Percentiles rank a stretch among this genome's conserved stretches.
These are phyloP conservation scores for Melitaea cinxia DNA, from an alignment of 1,140 invertebrate genomes.

Conservation along the genomic window DNA sequence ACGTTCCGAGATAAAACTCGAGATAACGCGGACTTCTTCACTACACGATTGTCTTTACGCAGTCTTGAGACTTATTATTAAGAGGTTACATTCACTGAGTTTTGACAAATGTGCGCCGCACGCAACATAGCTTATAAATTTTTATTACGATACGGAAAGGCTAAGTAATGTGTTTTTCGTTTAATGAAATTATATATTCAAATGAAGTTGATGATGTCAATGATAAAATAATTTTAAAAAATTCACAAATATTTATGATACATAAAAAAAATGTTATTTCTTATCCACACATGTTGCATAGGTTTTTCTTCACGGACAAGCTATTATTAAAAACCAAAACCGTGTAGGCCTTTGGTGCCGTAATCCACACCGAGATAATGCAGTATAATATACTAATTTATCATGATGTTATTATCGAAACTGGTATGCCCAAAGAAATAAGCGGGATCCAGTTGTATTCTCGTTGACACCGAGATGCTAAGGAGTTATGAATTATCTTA, in stretches of 20 bases:
- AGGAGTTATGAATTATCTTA: constrained; percentile 29
- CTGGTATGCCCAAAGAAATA: constrained; percentile 20
- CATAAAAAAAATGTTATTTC: constrained; percentile 18
- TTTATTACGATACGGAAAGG: too few relatives aligned
- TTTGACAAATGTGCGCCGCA: constrained; percentile 27
- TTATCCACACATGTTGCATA: constrained; percentile 13
- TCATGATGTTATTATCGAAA: constrained; percentile 24
- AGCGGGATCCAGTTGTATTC: constrained; percentile 8
- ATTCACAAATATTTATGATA: constrained; percentile 23
- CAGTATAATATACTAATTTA: constrained; percentile 30
- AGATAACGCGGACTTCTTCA: constrained; percentile 65
- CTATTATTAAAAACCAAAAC: constrained; percentile 26
- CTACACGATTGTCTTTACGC: constrained; percentile 56
- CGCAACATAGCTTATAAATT: background rate
- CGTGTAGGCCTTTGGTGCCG: constrained; percentile 23
- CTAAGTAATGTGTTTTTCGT: too few relatives aligned
- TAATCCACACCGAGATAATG: constrained; percentile 33
- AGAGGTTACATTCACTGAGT: constrained; percentile 17
- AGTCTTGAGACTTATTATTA: constrained; percentile 30
- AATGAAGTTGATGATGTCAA: constrained; percentile 5
- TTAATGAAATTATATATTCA: too few relatives aligned
- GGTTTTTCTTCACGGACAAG: constrained; percentile 25
- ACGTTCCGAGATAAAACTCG: constrained; percentile 62
- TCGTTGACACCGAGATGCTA: constrained; percentile 21
- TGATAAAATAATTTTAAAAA: constrained; percentile 14